Evolutionary conservation across 2,797 vertebrate species (phyloP).

Genomic region (Cossypha niveicapilla): DNA sequence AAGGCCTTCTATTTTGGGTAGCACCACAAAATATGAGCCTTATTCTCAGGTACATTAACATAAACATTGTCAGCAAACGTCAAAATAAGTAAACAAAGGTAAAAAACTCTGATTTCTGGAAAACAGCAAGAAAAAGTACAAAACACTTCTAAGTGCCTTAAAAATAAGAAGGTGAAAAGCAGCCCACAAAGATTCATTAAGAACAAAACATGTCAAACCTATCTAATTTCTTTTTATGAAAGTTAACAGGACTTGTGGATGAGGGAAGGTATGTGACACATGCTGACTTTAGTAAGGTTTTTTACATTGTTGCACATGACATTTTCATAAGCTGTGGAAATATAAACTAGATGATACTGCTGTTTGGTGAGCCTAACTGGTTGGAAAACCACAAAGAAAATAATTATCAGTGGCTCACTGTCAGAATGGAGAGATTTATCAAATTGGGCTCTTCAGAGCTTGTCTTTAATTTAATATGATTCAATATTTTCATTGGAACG

Average conservation of each 20-base stretch:
- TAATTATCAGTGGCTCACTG: slow-evolving; percentile 17
- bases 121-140: background rate
- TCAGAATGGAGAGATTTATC: slow-evolving; percentile 37
- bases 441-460: slow-evolving; percentile 24
- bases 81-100: background rate
- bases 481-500: slow-evolving; percentile 26
- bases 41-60: background rate
- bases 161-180: background rate
- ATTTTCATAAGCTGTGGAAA: slow-evolving; percentile 16
- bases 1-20: background rate
- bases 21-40: background rate
- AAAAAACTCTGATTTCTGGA: background rate
- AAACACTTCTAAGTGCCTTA: background rate
- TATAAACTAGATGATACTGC: background rate
- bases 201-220: background rate
- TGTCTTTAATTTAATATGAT: slow-evolving; percentile 36
- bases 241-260: background rate
- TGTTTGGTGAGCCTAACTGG: background rate
- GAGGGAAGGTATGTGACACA: background rate
- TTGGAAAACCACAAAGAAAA: slow-evolving; percentile 2
- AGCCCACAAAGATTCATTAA: background rate
- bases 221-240: background rate
- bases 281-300: background rate
- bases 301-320: background rate
- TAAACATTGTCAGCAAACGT: background rate